Evolutionary conservation across 2,797 vertebrate species (phyloP).

Genomic region (Muscicapa striata): DNA sequence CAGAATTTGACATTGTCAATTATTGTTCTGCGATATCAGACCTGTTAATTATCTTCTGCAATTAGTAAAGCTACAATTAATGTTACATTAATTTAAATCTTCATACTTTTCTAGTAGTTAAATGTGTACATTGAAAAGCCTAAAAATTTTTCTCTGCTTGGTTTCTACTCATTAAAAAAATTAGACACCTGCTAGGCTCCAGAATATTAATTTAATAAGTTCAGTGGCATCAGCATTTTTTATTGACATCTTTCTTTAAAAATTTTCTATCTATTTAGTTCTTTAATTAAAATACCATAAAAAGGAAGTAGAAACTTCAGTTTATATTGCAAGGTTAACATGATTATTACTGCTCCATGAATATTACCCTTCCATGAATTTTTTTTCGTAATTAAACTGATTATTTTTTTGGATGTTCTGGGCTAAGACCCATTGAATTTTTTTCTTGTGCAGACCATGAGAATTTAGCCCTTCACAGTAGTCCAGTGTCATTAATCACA

Average conservation of each 20-base stretch:
- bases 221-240: not conserved
- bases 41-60: not conserved
- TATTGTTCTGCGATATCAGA: not conserved
- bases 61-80: not conserved
- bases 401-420: not conserved
- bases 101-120: not conserved
- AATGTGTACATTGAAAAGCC: not conserved
- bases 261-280: not conserved
- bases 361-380: not conserved
- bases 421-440: not conserved
- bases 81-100: not conserved
- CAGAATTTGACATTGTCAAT: not conserved
- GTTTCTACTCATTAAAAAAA: not conserved
- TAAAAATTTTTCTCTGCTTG: not conserved
- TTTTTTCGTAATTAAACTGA: not conserved
- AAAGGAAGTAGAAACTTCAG: not conserved
- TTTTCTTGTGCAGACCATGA: not conserved
- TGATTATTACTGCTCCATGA: not conserved
- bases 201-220: not conserved
- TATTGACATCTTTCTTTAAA: not conserved
- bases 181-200: not conserved
- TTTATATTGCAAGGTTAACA: not conserved
- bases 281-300: not conserved
- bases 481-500: rapidly evolving
- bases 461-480: not conserved